Base-by-base conservation (phyloP, 2,113 vertebrate genomes). In the Bubo blakistoni region DNA sequence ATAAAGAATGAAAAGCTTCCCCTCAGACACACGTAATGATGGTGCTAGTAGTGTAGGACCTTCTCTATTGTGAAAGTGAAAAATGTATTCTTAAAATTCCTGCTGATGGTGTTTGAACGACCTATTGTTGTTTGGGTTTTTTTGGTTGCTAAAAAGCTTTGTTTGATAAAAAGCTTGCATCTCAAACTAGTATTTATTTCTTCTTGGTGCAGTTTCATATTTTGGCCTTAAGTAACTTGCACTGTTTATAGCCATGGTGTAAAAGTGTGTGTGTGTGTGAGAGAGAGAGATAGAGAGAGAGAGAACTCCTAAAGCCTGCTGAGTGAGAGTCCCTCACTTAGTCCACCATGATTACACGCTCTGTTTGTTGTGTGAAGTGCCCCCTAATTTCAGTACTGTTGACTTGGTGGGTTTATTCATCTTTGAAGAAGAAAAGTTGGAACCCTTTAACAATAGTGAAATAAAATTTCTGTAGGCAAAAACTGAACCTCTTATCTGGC, bases 281-380 rank as follows among this genome's bases (percentile, higher is more conserved):
- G 70, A 81, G 20, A 18, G n/a, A 61, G 36, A 38, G 38, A 9
- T 38, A 38, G 38, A 38, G 38, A 38, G 40, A 38, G 40, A 40
- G 40, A 40, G 40, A 81, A 10, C 36, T 84, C 52, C 29, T 62
- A 12, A 76, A 63, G n/a, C 58, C 81, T 62, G 19, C 58, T 76
- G 40, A 79, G 19, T 38, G 20, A 18, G n/a, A 61, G 36, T 40
- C 27, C 44, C 25, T 76, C 51, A 4, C 54, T 51, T 55, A 40
- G 40, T 38, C 62, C 42, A 20, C 47, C 13, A 0, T 6, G 49
- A 14, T 55, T 38, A 20, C 0, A 18, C 0, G 0, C 42, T 42
- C 18, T 2, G 38, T 65, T 32, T 65, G 26, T 49, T 74, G 29
- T 85, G 71, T 51, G 57, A 61, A 76, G 32, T 30, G 42, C 24